These are phyloP conservation scores for Actias luna DNA, from an alignment of 2,888 invertebrate species.

Conservation along the genomic window DNA sequence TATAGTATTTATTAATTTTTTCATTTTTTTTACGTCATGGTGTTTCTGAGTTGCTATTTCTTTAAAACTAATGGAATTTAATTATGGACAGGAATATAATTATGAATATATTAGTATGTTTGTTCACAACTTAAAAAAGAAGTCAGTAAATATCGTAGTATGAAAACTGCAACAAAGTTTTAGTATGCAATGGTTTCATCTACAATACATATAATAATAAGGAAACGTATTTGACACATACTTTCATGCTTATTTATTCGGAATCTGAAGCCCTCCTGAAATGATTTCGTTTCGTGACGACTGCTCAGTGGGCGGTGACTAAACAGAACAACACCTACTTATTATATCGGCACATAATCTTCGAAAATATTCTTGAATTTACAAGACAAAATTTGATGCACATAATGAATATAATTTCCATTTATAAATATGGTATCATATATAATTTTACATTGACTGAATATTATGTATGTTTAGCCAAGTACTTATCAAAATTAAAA, in stretches of 20 bases:
- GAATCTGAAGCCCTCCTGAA: slow-evolving; percentile 26
- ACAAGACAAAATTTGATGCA: not conserved
- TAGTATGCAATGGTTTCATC: not conserved
- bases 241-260: slow-evolving; percentile 20
- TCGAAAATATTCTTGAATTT: not conserved
- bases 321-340: slow-evolving; percentile 75
- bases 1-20: too few relatives aligned
- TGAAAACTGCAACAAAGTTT: not conserved
- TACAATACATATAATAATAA: not conserved
- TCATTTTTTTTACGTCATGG: too few relatives aligned
- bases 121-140: too few relatives aligned
- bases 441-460: not conserved
- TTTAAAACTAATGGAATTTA: too few relatives aligned
- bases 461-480: not conserved
- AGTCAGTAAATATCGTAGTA: not conserved
- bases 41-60: too few relatives aligned
- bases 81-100: too few relatives aligned
- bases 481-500: not conserved
- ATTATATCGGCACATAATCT: slow-evolving; percentile 31
- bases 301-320: slow-evolving; percentile 64
- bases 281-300: slow-evolving; percentile 29
- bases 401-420: not conserved
- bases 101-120: too few relatives aligned
- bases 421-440: not conserved
- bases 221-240: not conserved